Evolutionary conservation across 2,797 vertebrate species (phyloP).

Genomic region (Tympanoctomys barrerae): DNA sequence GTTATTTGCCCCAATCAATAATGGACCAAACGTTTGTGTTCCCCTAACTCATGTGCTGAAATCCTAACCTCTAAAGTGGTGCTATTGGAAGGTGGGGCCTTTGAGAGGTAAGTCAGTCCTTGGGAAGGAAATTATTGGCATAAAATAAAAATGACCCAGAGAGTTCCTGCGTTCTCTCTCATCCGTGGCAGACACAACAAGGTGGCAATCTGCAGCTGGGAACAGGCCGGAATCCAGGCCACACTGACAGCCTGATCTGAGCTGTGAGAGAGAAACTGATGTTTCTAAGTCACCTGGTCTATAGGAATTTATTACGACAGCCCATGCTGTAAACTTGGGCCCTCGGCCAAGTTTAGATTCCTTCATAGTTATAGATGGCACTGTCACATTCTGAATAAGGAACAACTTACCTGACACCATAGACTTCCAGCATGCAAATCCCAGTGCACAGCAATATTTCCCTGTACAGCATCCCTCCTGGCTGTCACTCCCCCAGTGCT

Average conservation of each 20-base stretch:
- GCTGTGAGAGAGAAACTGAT: background rate
- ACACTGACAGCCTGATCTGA: background rate
- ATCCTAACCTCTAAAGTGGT: background rate
- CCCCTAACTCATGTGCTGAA: background rate
- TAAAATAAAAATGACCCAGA: background rate
- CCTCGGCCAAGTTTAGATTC: background rate
- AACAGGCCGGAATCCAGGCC: background rate
- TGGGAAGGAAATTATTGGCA: background rate
- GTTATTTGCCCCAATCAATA: background rate
- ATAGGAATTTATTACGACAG: background rate
- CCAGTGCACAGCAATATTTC: accelerated
- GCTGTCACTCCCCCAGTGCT: accelerated
- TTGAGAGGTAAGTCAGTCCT: background rate
- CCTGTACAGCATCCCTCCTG: background rate
- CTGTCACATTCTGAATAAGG: background rate
- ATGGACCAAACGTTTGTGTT: background rate
- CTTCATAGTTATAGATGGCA: background rate
- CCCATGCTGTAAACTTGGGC: background rate
- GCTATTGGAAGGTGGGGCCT: background rate
- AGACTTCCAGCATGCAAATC: background rate
- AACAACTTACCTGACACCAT: background rate
- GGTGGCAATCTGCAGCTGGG: no score
- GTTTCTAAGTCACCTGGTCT: background rate
- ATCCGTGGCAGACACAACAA: background rate
- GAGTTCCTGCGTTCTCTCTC: background rate